Evolutionary conservation across 2,888 invertebrate species (phyloP).

Genomic region (Himalopsyche japonica): DNA sequence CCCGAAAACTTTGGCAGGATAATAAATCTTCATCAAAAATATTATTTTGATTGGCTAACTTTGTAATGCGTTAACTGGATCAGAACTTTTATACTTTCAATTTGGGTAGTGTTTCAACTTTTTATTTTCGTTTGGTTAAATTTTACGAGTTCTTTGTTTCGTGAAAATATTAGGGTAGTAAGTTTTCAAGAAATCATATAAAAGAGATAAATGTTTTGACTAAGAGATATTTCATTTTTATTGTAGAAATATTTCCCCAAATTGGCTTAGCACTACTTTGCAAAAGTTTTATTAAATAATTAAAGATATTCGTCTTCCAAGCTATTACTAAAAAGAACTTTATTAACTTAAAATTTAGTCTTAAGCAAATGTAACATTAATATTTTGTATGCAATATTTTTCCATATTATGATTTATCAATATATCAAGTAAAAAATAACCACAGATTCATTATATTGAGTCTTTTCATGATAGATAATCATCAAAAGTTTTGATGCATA

Average conservation of each 20-base stretch:
- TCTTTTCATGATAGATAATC: too few relatives aligned
- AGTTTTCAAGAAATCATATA: not conserved
- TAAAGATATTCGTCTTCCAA: too few relatives aligned
- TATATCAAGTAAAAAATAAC: too few relatives aligned
- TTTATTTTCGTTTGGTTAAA: not conserved
- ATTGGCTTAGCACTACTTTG: too few relatives aligned
- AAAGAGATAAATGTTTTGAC: not conserved
- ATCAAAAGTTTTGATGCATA: too few relatives aligned
- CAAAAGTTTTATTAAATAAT: too few relatives aligned
- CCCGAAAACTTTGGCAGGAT: slow-evolving; percentile 13
- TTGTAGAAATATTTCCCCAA: not conserved
- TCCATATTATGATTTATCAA: too few relatives aligned
- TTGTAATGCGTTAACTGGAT: slow-evolving; percentile 37
- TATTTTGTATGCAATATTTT: too few relatives aligned
- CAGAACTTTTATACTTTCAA: slow-evolving; percentile 22
- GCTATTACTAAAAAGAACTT: too few relatives aligned
- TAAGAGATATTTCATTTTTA: not conserved
- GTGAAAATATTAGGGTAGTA: not conserved
- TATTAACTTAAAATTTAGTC: too few relatives aligned
- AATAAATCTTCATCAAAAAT: slow-evolving; percentile 41
- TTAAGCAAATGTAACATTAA: too few relatives aligned
- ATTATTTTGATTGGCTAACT: slow-evolving; percentile 40
- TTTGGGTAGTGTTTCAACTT: slow-evolving; percentile 3
- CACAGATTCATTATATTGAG: too few relatives aligned
- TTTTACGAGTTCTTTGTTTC: not conserved